phyloP scores from a whole-genome alignment of 2,888 invertebrate species.

The Drosophila affinis region DNA sequence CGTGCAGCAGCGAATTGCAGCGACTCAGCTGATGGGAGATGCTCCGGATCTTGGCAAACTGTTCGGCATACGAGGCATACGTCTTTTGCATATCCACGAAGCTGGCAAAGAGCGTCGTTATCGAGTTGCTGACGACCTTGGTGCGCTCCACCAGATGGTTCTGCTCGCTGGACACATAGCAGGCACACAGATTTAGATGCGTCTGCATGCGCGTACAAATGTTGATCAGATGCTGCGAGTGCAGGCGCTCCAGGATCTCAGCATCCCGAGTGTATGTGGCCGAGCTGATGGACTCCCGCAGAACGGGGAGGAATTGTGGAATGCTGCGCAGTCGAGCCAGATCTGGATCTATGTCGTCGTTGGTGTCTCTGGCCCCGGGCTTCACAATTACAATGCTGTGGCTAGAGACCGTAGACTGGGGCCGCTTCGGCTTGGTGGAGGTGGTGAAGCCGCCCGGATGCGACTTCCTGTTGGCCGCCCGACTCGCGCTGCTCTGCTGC shows the following conservation, averaged over 20 bases:
- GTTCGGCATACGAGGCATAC: constrained; percentile 93
- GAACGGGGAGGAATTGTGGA: constrained; percentile 96
- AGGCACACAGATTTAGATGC: constrained; percentile 92
- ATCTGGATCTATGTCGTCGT: constrained; percentile 88
- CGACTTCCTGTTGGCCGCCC: constrained; percentile 75
- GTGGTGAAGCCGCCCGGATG: constrained; percentile 77
- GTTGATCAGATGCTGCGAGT: constrained; percentile 87
- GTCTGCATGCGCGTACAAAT: constrained; percentile 92
- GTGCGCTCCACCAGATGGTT: constrained; percentile 89
- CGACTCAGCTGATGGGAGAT: constrained; percentile 92
- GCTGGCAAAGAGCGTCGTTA: constrained; percentile 87
- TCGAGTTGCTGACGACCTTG: constrained; percentile 89
- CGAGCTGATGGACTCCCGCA: constrained; percentile 94
- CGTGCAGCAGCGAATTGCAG: constrained; percentile 92
- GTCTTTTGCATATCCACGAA: constrained; percentile 92
- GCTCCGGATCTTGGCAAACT: constrained; percentile 92
- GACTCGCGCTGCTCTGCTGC: constrained; percentile 63
- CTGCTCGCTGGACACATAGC: constrained; percentile 92
- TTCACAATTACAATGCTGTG: constrained; percentile 94
- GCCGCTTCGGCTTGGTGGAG: constrained; percentile 82
- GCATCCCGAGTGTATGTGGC: constrained; percentile 90
- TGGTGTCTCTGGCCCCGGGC: constrained; percentile 86
- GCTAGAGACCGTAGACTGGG: constrained; percentile 84
- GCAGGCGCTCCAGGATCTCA: constrained; percentile 90
- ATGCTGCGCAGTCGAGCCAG: constrained; percentile 87